Evolutionary conservation across 2,797 vertebrate species (phyloP), one percentile per base, ranked within the genome.

Genomic region (Amblyraja radiata): DNA sequence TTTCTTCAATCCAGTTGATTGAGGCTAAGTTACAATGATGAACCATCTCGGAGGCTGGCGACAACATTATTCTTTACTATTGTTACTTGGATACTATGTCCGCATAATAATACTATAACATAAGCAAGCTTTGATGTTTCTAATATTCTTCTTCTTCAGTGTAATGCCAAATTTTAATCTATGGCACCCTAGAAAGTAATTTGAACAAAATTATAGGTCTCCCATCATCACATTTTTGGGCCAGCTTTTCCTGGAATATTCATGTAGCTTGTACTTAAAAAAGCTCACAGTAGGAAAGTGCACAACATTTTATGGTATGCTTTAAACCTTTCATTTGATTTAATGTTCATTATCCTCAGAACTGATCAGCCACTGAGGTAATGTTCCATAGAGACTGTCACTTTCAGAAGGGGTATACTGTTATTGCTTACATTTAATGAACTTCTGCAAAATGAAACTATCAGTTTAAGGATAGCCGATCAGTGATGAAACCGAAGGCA

Each of bases 281-380:
- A 46, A 39, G 18, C 46, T 11, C 76, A 78, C 76, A 78, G n/a
- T 10, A 13, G 76, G 28, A 32, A 78, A 63, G 14, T 86, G 58
- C 58, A 86, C 58, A 58, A 86, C 61, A 13, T 61, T n/a, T 32
- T 86, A 28, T 86, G 28, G 14, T 86, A n/a, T 65, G 11, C 61
- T 5, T 86, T 61, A 86, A 86, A 63, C 28, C 28, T n/a, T 86
- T 65, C 83, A 86, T 61, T 86, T 86, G 28, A 86, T 65, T 86
- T 32, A 86, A 63, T 86, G 28, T n/a, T 86, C 23, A 86, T n/a
- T 86, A 86, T 32, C n/a, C n/a, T 16, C 28, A 6, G 28, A 58
- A 32, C 83, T 63, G 8, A 58, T 65, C 28, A 63, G 1, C 7
- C n/a, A 5, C 58, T 63, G 13, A 86, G 58, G 28, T 65, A 86